A percentile compares a stretch with the other conserved stretches of the same genome.
Evolutionary conservation across 2,888 invertebrate genomes (phyloP).

Genomic region (Vandiemenella viatica): DNA sequence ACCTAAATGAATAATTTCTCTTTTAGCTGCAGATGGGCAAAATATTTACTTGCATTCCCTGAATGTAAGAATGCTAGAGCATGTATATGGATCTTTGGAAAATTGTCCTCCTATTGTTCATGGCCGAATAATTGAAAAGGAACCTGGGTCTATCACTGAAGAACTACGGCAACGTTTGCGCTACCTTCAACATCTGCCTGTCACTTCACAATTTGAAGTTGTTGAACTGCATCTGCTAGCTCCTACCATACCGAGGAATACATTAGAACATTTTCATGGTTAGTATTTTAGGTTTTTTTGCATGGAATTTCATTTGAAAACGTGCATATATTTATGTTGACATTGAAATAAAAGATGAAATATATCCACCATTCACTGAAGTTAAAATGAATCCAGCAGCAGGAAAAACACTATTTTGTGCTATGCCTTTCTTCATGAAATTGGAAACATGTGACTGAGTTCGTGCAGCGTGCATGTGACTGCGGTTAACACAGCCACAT

Average conservation of each 20-base stretch:
- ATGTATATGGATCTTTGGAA: slow-evolving; percentile 69
- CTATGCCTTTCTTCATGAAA: too few relatives aligned
- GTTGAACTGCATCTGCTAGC: slow-evolving; percentile 70
- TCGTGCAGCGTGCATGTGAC: too few relatives aligned
- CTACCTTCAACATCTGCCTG: slow-evolving; percentile 73
- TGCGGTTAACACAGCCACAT: too few relatives aligned
- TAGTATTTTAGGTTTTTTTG: too few relatives aligned
- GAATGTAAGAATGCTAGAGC: slow-evolving; percentile 77
- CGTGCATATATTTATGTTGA: too few relatives aligned
- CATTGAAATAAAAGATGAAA: too few relatives aligned
- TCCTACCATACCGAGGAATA: slow-evolving; percentile 51
- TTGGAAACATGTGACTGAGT: too few relatives aligned
- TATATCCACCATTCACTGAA: too few relatives aligned
- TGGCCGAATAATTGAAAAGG: slow-evolving; percentile 74
- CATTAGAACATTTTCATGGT: slow-evolving; percentile 57
- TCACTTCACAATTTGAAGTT: slow-evolving; percentile 79
- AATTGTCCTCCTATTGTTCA: slow-evolving; percentile 56
- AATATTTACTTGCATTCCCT: slow-evolving; percentile 81
- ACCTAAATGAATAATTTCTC: too few relatives aligned
- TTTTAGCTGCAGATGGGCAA: slow-evolving; percentile 74
- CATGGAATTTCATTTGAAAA: too few relatives aligned
- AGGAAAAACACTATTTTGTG: too few relatives aligned
- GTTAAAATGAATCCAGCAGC: too few relatives aligned
- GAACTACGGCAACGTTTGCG: slow-evolving; percentile 59
- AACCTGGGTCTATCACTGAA: slow-evolving; percentile 70